Evolutionary conservation across 1,140 invertebrate genomes (phyloP).

Genomic region (Tetragonula clypearis): DNA sequence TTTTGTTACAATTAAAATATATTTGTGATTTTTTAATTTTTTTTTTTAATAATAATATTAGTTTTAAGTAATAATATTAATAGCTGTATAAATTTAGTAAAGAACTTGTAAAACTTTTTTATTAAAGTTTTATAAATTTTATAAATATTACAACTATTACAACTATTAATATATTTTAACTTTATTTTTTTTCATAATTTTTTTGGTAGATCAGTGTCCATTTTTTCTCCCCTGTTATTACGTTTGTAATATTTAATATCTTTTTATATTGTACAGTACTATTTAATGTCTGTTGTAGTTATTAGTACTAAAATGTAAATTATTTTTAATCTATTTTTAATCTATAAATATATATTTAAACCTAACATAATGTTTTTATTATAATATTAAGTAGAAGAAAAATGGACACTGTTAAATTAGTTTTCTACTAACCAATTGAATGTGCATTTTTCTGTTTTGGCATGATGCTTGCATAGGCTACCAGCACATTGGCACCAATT

Average conservation of each 20-base stretch:
- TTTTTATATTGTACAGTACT: neutral
- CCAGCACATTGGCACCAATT: constrained; percentile 79
- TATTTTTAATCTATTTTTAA: too few species aligned
- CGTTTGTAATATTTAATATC: neutral
- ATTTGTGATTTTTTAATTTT: constrained; percentile 23
- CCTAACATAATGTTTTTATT: neutral
- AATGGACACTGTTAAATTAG: constrained; percentile 71
- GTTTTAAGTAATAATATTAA: constrained; percentile 51
- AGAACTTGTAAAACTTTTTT: neutral
- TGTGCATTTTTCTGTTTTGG: constrained; percentile 77
- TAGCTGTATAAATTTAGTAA: constrained; percentile 29
- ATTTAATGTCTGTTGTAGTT: neutral
- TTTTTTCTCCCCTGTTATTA: constrained; percentile 54
- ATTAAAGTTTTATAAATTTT: constrained; percentile 15
- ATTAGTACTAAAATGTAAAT: neutral
- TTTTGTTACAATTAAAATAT: constrained; percentile 36
- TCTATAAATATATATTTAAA: constrained; percentile 3
- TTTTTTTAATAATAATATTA: neutral
- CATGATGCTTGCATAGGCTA: constrained; percentile 79
- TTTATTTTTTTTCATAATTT: constrained; percentile 46
- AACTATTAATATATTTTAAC: constrained; percentile 40
- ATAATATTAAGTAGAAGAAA: constrained; percentile 41
- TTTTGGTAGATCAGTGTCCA: constrained; percentile 66
- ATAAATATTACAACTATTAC: constrained; percentile 31
- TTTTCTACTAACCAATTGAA: constrained; percentile 75